These are phyloP conservation scores for Muscicapa comitata DNA, from an alignment of 2,797 vertebrate genomes.

Conservation along the genomic window DNA sequence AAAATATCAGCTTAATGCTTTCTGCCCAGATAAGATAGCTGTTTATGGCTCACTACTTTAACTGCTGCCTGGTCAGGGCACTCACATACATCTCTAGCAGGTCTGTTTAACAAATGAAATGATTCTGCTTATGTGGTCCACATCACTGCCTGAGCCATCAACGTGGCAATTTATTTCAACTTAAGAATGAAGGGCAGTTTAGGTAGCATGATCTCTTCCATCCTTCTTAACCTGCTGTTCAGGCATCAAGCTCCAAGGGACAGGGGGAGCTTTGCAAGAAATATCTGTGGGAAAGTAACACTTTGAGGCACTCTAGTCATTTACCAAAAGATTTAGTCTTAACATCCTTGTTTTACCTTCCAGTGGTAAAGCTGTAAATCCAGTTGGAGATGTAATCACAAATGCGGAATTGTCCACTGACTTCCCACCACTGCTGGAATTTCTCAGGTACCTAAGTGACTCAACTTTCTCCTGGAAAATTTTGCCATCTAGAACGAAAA, in stretches of 20 bases:
- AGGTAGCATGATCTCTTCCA: background rate
- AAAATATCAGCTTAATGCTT: background rate
- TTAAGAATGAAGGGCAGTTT: background rate
- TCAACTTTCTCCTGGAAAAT: constrained; percentile 95
- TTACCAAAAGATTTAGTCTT: background rate
- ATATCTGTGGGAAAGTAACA: background rate
- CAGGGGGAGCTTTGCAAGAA: background rate
- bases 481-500: constrained; percentile 85
- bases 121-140: background rate
- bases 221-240: background rate
- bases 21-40: background rate
- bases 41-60: background rate
- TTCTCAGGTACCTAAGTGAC: constrained; percentile 88
- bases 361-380: constrained; percentile 76
- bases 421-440: constrained; percentile 85
- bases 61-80: background rate
- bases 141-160: background rate
- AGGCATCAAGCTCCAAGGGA: background rate
- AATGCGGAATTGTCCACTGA: constrained; percentile 81
- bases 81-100: background rate
- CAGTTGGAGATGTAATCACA: constrained; percentile 81
- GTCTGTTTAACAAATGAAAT: background rate
- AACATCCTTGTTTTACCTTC: constrained; percentile 76
- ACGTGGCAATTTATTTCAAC: background rate
- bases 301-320: background rate